Percentiles rank a stretch among this genome's conserved stretches.
Conservation (phyloP, 2,888 invertebrate genomes). For the Scelioninae gen. 1 region DNA sequence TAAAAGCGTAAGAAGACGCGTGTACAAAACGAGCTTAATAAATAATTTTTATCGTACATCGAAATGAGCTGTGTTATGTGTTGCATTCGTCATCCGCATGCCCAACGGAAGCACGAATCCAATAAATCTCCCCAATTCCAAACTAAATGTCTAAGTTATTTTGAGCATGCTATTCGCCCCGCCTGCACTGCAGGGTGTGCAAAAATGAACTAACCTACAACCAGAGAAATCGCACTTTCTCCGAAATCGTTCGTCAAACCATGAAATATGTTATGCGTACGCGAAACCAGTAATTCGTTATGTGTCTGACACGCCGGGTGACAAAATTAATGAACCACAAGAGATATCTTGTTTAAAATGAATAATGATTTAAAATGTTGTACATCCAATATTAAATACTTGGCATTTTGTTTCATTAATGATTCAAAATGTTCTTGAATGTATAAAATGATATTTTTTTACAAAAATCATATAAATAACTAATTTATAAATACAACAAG, state of each 20-base stretch:
- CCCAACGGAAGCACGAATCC: conserved; percentile 46
- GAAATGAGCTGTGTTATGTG: conserved; percentile 55
- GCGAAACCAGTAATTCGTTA: conserved; percentile 76
- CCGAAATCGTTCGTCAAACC: conserved; percentile 80
- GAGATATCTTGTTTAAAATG: conserved; percentile 80
- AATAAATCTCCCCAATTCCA: conserved; percentile 58
- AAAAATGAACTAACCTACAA: conserved; percentile 41
- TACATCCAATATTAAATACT: conserved; percentile 12
- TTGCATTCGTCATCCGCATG: conserved; percentile 53
- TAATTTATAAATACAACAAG: neutral
- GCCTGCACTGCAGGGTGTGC: conserved; percentile 44
- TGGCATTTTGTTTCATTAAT: neutral
- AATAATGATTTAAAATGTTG: conserved; percentile 73
- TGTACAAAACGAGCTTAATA: conserved; percentile 67
- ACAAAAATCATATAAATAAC: no score
- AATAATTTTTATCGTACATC: conserved; percentile 64
- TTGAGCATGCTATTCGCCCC: conserved; percentile 43
- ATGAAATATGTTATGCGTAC: conserved; percentile 76
- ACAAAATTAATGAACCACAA: conserved; percentile 78
- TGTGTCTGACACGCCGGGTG: conserved; percentile 64
- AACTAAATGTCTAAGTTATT: conserved; percentile 57
- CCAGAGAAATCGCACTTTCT: conserved; percentile 74
- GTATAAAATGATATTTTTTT: no score
- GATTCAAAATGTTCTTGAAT: no score
- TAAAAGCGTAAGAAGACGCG: conserved; percentile 39